Evolutionary conservation across 2,797 vertebrate genomes (phyloP), one percentile per base, ranked within the genome.

Genomic region (Otolemur crassicaudatus): DNA sequence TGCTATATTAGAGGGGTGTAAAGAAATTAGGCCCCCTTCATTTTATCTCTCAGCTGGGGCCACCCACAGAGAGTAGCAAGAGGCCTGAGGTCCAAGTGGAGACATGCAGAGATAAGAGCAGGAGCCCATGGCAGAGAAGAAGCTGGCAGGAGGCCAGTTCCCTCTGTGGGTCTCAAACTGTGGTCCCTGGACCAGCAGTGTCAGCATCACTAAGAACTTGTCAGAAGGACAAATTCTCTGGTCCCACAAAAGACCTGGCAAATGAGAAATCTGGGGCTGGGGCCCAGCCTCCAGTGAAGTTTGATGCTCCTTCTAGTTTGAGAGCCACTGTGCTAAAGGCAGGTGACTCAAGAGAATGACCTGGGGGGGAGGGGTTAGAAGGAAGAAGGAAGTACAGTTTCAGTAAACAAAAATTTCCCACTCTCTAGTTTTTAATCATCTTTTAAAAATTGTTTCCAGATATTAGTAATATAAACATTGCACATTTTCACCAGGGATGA

Each of bases 391-490:
- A 76, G 37, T 25, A 2, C n/a, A 90, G 40, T 6, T 13, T 96
- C 34, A 61, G 19, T 72, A 92, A 72, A 86, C 2, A 25, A 83
- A 90, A 84, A 81, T 22, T 60, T 87, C 67, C 79, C 60, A 95
- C 29, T 34, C 63, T 93, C 69, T 73, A 60, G 17, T 81, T 86
- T 94, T 96, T 37, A 94, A 69, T 85, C 58, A 81, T 82, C 46
- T 96, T 82, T 89, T 34, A 31, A 87, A 49, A 58, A 53, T 93
- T 95, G 94, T 43, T 58, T 91, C 95, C 69, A 94, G 63, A 63
- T n/a, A 12, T 82, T 76, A 79, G n/a, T 85, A 79, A 83, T 92
- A 70, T 58, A 58, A 96, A 69, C 43, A 61, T 40, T n/a, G 12
- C 16, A 90, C 19, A 90, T 95, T 90, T 96, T 92, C 79, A 40